Percentiles rank a stretch among this genome's conserved stretches.
phyloP scores from a whole-genome alignment of 2,888 invertebrate species.

The Chymomyza procnemis region DNA sequence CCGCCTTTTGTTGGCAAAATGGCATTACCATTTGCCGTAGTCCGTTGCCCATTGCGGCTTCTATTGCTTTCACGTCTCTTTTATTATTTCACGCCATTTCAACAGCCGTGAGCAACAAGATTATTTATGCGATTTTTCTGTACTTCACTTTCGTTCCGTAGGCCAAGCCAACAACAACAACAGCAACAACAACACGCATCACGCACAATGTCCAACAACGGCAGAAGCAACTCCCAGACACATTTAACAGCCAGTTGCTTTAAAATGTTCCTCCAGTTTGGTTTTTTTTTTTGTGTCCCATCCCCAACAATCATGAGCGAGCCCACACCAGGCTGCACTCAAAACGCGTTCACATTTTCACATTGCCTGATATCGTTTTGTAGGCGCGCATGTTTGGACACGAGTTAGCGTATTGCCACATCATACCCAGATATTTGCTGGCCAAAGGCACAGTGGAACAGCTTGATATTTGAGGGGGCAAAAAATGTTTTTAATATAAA shows the following conservation, averaged over 20 bases:
- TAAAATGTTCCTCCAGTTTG: neutral
- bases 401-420: conserved; percentile 55
- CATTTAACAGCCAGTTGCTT: neutral
- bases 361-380: conserved; percentile 19
- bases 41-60: conserved; percentile 26
- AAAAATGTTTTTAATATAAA: too few relatives aligned
- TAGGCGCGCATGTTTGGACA: conserved; percentile 64
- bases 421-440: conserved; percentile 15
- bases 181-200: too few relatives aligned
- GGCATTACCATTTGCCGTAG: conserved; percentile 3
- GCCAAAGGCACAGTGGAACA: neutral
- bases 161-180: neutral
- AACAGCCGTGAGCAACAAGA: conserved; percentile 72
- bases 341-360: neutral
- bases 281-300: neutral
- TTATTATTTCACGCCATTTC: conserved; percentile 73
- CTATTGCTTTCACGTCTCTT: conserved; percentile 68
- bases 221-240: neutral
- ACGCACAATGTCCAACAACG: neutral
- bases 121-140: conserved; percentile 64
- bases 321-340: too few relatives aligned
- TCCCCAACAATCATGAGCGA: neutral
- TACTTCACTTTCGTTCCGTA: conserved; percentile 36
- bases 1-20: neutral
- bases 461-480: too few relatives aligned